Percentiles rank a stretch among this genome's conserved stretches.
Conservation (phyloP, 92 coral and sea anemone species). For the Diadumene lineata region DNA sequence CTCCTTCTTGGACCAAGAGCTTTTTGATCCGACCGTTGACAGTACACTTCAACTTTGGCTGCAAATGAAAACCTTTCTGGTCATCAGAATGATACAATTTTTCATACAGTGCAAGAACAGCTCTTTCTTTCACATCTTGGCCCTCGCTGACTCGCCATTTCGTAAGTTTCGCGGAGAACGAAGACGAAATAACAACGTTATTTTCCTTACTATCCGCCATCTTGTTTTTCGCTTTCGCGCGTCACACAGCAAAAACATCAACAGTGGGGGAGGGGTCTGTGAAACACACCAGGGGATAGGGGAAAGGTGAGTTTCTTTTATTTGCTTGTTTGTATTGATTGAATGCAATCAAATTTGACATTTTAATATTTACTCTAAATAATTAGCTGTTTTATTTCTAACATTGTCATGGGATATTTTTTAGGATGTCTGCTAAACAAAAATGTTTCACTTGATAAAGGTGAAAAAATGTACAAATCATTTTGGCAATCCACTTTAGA, state of each 20-base stretch:
- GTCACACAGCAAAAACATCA: conserved; percentile 22
- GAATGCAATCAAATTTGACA: too few relatives aligned
- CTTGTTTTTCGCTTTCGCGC: conserved; percentile 83
- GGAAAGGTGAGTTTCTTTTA: not conserved
- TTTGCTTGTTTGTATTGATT: too few relatives aligned
- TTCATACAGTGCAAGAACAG: conserved; percentile 91
- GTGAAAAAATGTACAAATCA: too few relatives aligned
- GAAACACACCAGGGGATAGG: not conserved
- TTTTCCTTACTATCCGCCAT: conserved; percentile 88
- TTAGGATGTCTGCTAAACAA: too few relatives aligned
- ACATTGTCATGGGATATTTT: too few relatives aligned
- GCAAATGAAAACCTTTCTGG: conserved; percentile 70
- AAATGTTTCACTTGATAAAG: too few relatives aligned
- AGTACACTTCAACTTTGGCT: conserved; percentile 87
- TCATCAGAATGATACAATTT: conserved; percentile 51
- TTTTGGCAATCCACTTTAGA: too few relatives aligned
- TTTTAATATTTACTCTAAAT: too few relatives aligned
- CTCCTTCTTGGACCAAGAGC: conserved; percentile 88
- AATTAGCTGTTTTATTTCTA: too few relatives aligned
- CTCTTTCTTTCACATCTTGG: conserved; percentile 89
- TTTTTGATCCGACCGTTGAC: conserved; percentile 79
- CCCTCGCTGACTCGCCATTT: conserved; percentile 90
- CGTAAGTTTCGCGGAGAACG: conserved; percentile 64
- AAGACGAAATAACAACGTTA: conserved; percentile 81
- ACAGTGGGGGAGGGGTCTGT: conserved; percentile 47